Evolutionary conservation across 30 jellyfish, hydroid and myxozoan genomes (phyloP), one percentile per base, ranked within the genome.

Genomic region (Cassiopea andromeda): DNA sequence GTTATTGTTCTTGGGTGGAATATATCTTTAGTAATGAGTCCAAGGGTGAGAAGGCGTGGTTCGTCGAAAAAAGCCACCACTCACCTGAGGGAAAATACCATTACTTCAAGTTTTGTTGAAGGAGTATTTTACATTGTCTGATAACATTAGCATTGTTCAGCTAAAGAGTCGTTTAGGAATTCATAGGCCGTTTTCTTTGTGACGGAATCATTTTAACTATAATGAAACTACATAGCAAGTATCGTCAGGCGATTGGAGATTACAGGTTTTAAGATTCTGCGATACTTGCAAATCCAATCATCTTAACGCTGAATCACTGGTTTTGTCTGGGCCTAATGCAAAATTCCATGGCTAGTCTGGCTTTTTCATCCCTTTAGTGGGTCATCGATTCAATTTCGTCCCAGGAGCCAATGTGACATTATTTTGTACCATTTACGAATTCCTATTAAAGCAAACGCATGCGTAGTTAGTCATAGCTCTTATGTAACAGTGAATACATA

Each of bases 21-120:
- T 27, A 64, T 2, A 64, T 64, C 19, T 9, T 27, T 2, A 64
- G 27, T 64, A 64, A 64, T 17, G 73, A 64, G 73, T 64, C 15
- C 73, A 64, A 7, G 73, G 43, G 43, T 64, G 43, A 54, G 64
- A 78, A 78, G 89, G 89, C 89, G 89, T 80, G 89, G 89, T 60
- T 54, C 46, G 12, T 50, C 44, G 47, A 19, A n/a, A 83, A 59
- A 70, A 50, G 38, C 38, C 38, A 27, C 76, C 91, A 69, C 45
- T 69, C 84, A 57, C 91, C 85, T 50, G 68, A 46, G 15, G 84
- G 82, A 77, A 69, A 83, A 69, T 73, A 77, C 48, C 75, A 38
- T 69, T 73, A 71, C 84, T 73, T 49, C 9, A 60, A 67, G 49
- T 61, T 60, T 47, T 82, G 82, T 70, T 13, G 15, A 18, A n/a